Percentiles rank a stretch among this genome's conserved stretches.
Conservation (phyloP, 2,888 invertebrate genomes). For the Unio delphinus region DNA sequence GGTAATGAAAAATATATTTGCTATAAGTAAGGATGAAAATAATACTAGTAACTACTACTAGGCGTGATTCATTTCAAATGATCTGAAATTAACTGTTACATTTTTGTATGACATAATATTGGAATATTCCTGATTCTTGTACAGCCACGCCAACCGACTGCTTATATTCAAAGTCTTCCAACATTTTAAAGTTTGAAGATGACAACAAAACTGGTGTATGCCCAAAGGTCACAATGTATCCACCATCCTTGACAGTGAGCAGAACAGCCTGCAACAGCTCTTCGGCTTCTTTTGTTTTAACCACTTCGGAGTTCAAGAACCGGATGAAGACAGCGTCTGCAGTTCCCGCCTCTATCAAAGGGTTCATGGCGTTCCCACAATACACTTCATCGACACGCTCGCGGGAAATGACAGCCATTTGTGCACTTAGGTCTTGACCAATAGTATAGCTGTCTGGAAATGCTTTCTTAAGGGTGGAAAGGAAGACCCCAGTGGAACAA, state of each 20-base stretch:
- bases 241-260: slow-evolving; percentile 37
- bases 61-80: too few relatives aligned
- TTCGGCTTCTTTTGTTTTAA: slow-evolving; percentile 43
- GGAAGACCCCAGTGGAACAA: slow-evolving; percentile 48
- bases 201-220: slow-evolving; percentile 50
- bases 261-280: slow-evolving; percentile 30
- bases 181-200: slow-evolving; percentile 33
- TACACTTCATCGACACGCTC: slow-evolving; percentile 48
- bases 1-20: too few relatives aligned
- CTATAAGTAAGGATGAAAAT: too few relatives aligned
- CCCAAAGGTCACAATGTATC: slow-evolving; percentile 46
- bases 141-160: slow-evolving; percentile 32
- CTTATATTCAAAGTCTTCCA: slow-evolving; percentile 26
- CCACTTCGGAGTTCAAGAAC: slow-evolving; percentile 49
- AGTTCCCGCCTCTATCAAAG: slow-evolving; percentile 36
- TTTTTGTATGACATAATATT: slow-evolving; percentile 43
- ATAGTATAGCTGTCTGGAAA: slow-evolving; percentile 46
- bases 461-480: slow-evolving; percentile 39
- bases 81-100: neutral
- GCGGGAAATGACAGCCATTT: slow-evolving; percentile 44
- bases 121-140: slow-evolving; percentile 42
- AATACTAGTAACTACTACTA: too few relatives aligned
- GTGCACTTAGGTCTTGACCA: slow-evolving; percentile 48
- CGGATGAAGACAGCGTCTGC: slow-evolving; percentile 44
- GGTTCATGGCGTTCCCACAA: slow-evolving; percentile 43